A percentile compares a stretch with the other conserved stretches of the same genome.
Evolutionary conservation across 2,888 invertebrate species (phyloP).

Genomic region (Pristionchus japonicus): DNA sequence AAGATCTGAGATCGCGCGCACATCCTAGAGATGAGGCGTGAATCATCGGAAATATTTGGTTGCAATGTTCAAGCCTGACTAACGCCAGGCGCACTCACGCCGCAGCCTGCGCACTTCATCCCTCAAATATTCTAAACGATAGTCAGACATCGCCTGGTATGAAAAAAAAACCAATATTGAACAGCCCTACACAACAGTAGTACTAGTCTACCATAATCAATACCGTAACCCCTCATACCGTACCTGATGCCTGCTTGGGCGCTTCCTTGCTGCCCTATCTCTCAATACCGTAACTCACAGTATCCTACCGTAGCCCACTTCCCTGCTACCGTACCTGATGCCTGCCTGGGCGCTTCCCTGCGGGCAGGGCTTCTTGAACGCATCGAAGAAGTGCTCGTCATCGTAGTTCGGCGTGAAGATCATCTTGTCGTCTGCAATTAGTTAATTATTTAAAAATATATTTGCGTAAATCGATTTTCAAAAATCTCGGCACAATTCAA

Average conservation of each 20-base stretch:
- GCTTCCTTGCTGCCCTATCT: background rate
- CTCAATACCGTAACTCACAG: background rate
- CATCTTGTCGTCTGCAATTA: constrained; percentile 45
- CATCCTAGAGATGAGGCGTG: background rate
- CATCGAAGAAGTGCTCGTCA: constrained; percentile 48
- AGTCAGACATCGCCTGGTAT: background rate
- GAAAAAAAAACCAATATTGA: background rate
- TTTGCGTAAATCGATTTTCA: background rate
- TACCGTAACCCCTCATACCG: background rate
- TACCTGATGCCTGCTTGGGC: constrained; percentile 24
- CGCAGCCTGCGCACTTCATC: background rate
- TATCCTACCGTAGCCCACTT: background rate
- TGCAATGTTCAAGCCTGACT: background rate
- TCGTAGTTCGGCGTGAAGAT: constrained; percentile 45
- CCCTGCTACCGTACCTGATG: constrained; percentile 20
- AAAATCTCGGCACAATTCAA: background rate
- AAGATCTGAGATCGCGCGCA: background rate
- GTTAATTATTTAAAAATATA: background rate
- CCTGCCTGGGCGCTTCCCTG: background rate
- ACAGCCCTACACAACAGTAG: background rate
- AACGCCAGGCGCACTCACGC: background rate
- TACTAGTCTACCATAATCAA: background rate
- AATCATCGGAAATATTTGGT: background rate
- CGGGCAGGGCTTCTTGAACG: constrained; percentile 44
- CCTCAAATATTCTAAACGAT: background rate